A percentile compares a stretch with the other conserved stretches of the same genome.
Conservation (phyloP, 1,140 invertebrate species). For the Phthorimaea operculella region DNA sequence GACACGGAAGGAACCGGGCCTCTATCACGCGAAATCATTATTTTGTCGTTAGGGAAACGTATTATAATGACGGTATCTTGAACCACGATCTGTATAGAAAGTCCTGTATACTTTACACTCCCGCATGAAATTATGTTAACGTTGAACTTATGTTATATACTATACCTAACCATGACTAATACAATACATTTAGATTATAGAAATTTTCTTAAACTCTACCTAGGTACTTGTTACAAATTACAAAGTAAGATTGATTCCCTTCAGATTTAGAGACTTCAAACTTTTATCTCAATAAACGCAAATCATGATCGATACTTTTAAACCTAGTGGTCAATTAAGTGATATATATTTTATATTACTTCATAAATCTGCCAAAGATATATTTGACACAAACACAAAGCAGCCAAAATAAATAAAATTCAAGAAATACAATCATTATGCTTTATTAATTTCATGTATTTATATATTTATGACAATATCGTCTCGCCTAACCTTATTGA, state of each 20-base stretch:
- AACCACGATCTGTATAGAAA: constrained; percentile 13
- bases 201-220: too few relatives aligned
- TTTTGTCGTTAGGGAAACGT: constrained; percentile 56
- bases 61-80: constrained; percentile 40
- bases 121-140: not conserved
- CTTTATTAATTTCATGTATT: constrained; percentile 70
- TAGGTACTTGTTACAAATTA: too few relatives aligned
- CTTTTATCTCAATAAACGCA: too few relatives aligned
- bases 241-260: too few relatives aligned
- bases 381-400: constrained; percentile 7
- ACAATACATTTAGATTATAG: too few relatives aligned
- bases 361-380: too few relatives aligned
- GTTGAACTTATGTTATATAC: not conserved
- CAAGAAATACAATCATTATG: constrained; percentile 63
- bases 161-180: too few relatives aligned
- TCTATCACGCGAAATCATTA: constrained; percentile 64
- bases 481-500: constrained; percentile 69
- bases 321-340: too few relatives aligned
- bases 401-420: constrained; percentile 44
- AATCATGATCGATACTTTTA: too few relatives aligned
- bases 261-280: too few relatives aligned
- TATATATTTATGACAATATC: constrained; percentile 71
- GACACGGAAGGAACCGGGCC: constrained; percentile 54
- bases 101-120: constrained; percentile 7
- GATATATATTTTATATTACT: too few relatives aligned